These are phyloP conservation scores for Pterois miles DNA, from an alignment of 2,797 vertebrate species.

Conservation along the genomic window DNA sequence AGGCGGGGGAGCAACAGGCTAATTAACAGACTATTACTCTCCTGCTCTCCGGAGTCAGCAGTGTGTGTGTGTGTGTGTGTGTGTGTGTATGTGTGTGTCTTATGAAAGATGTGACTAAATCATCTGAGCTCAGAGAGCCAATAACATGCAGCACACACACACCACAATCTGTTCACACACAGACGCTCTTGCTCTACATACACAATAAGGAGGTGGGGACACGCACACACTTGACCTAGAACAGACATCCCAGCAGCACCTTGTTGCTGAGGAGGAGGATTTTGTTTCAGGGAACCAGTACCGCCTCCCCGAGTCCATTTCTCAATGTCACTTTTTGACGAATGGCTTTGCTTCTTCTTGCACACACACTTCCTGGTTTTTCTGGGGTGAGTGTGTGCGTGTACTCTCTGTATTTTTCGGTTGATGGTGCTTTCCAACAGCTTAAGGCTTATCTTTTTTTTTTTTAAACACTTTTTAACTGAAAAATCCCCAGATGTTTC, in stretches of 20 bases:
- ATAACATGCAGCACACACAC: constrained; percentile 28
- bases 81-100: constrained; percentile 6
- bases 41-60: constrained; percentile 46
- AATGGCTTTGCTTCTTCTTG: constrained; percentile 12
- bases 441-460: not conserved
- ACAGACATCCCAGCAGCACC: constrained; percentile 28
- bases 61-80: not conserved
- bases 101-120: constrained; percentile 68
- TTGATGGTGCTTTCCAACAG: not conserved
- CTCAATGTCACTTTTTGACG: constrained; percentile 50
- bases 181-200: not conserved
- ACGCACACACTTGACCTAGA: constrained; percentile 33
- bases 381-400: not conserved
- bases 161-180: constrained; percentile 46
- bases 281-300: constrained; percentile 46
- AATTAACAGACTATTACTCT: constrained; percentile 72
- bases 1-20: constrained; percentile 65
- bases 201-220: not conserved
- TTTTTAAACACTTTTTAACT: not conserved
- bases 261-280: constrained; percentile 27
- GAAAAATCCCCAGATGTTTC: not conserved
- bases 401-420: not conserved
- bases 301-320: constrained; percentile 41
- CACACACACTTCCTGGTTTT: not conserved
- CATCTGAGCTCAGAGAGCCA: constrained; percentile 40